Evolutionary conservation across 2,113 vertebrate species (phyloP).

Genomic region (Ageneiosus marmoratus): DNA sequence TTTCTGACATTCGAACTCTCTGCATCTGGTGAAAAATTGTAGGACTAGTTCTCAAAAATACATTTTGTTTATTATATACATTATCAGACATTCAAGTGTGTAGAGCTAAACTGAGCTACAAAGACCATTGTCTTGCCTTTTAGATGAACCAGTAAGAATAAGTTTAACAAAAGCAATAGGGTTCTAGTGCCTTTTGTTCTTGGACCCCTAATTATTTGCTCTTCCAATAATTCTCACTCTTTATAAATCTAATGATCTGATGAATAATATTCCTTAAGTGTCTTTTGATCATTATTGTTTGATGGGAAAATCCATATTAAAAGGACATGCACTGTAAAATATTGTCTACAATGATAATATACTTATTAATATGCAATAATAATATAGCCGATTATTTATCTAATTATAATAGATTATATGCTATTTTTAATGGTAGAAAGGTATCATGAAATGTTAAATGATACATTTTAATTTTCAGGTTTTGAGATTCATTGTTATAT

Average conservation of each 20-base stretch:
- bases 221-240: too few species aligned
- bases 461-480: background rate
- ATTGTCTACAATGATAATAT: background rate
- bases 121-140: background rate
- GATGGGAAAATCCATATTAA: background rate
- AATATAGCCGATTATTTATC: background rate
- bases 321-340: background rate
- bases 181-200: background rate
- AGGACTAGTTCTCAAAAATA: background rate
- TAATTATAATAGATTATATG: background rate
- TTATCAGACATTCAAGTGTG: background rate
- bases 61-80: background rate
- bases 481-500: background rate
- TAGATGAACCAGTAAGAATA: background rate
- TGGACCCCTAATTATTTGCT: background rate
- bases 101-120: background rate
- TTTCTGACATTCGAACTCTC: background rate
- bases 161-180: background rate
- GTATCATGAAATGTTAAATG: background rate
- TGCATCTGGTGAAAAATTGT: background rate
- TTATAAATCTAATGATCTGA: background rate
- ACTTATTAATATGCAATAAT: too few species aligned
- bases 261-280: background rate
- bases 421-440: background rate
- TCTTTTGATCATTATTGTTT: background rate